Evolutionary conservation across 2,797 vertebrate species (phyloP).

Genomic region (Gambusia yucatana): DNA sequence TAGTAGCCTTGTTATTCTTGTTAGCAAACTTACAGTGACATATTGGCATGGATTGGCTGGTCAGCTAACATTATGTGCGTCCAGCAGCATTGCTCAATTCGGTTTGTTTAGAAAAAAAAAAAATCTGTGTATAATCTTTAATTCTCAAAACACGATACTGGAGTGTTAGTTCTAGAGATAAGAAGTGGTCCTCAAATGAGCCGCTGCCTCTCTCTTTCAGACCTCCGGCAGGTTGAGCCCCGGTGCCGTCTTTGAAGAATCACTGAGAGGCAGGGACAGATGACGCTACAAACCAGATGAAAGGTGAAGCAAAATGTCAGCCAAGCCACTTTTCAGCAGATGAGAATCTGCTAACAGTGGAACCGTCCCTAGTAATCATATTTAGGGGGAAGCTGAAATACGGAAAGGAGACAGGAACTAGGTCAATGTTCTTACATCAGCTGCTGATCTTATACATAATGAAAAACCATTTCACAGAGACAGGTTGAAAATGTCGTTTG

Average conservation of each 20-base stretch:
- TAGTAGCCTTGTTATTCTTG: too few relatives aligned
- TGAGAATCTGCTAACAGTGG: constrained; percentile 32
- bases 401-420: neutral
- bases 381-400: neutral
- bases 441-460: neutral
- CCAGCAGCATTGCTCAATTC: too few relatives aligned
- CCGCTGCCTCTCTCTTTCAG: neutral
- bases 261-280: constrained; percentile 50
- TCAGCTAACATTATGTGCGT: too few relatives aligned
- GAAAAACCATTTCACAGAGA: neutral
- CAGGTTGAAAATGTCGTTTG: neutral
- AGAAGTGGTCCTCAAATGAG: neutral
- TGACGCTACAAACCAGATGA: constrained; percentile 59
- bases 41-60: too few relatives aligned
- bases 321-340: constrained; percentile 53
- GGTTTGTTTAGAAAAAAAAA: too few relatives aligned
- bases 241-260: constrained; percentile 62
- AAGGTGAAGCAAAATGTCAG: constrained; percentile 75
- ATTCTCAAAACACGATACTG: neutral
- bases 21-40: too few relatives aligned
- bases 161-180: neutral
- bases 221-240: constrained; percentile 26
- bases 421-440: neutral
- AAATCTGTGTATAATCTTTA: too few relatives aligned
- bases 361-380: constrained; percentile 2